Evolutionary conservation across 2,113 vertebrate genomes (phyloP).

Genomic region (Peromyscus polionotus): DNA sequence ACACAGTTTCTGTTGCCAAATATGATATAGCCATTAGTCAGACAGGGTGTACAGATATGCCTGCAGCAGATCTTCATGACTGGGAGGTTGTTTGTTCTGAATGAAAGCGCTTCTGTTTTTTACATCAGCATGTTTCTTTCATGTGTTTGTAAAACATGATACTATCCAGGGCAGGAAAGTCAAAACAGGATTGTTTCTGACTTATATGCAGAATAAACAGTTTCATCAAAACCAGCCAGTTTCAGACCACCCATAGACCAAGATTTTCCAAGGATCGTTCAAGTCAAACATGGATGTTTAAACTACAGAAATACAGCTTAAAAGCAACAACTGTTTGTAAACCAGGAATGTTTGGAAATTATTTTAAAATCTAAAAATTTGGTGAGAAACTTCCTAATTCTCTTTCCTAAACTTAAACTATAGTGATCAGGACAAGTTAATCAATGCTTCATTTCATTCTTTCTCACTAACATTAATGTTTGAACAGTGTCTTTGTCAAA

Average conservation of each 20-base stretch:
- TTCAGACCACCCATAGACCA: constrained; percentile 69
- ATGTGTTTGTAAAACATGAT: constrained; percentile 71
- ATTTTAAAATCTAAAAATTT: constrained; percentile 24
- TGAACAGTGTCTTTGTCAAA: neutral
- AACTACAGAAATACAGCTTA: constrained; percentile 16
- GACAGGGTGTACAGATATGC: neutral
- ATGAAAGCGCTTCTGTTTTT: constrained; percentile 54
- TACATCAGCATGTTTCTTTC: constrained; percentile 50
- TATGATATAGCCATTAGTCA: constrained; percentile 54
- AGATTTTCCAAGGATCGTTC: constrained; percentile 43
- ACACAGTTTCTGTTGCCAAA: constrained; percentile 59
- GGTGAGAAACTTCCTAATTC: neutral
- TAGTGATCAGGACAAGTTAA: constrained; percentile 19
- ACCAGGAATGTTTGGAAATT: neutral
- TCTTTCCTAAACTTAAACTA: constrained; percentile 11
- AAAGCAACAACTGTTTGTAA: constrained; percentile 45
- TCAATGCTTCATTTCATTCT: constrained; percentile 6
- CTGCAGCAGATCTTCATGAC: neutral
- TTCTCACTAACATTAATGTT: neutral
- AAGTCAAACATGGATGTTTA: constrained; percentile 46
- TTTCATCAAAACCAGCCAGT: constrained; percentile 44
- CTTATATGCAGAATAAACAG: constrained; percentile 75
- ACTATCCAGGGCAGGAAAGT: constrained; percentile 57
- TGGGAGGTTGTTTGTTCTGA: constrained; percentile 37
- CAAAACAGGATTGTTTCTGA: constrained; percentile 70